Percentiles rank a stretch among this genome's conserved stretches.
phyloP scores from a whole-genome alignment of 2,797 vertebrate genomes.

The Bradypodion pumilum region DNA sequence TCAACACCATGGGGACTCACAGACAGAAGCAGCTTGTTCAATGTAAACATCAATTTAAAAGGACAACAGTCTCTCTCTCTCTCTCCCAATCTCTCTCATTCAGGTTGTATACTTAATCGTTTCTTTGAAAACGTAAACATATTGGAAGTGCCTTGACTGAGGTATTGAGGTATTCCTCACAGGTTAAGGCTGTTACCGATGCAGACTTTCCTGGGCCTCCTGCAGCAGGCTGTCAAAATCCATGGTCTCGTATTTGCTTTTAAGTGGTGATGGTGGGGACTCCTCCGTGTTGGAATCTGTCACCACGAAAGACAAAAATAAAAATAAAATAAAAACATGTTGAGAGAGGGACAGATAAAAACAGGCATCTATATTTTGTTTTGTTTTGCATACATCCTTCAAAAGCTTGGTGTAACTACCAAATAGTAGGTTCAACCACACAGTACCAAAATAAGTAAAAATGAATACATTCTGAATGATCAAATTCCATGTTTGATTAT shows the following conservation, averaged over 20 bases:
- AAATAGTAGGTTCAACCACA: neutral
- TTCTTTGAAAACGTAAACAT: slow-evolving; percentile 99
- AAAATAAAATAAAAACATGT: neutral
- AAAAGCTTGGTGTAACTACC: neutral
- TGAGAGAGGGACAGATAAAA: neutral
- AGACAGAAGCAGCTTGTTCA: slow-evolving; percentile 88
- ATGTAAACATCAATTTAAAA: slow-evolving; percentile 84
- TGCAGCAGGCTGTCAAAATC: slow-evolving; percentile 99
- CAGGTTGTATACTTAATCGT: slow-evolving; percentile 79
- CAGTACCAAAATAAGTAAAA: too few species aligned
- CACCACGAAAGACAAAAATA: slow-evolving; percentile 26
- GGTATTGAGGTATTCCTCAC: slow-evolving; percentile 89
- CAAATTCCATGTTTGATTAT: too few species aligned
- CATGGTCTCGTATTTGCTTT: slow-evolving; percentile 97
- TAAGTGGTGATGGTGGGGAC: slow-evolving; percentile 82
- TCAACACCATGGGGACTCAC: slow-evolving; percentile 84
- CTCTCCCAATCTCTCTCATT: slow-evolving; percentile 70
- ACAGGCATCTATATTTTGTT: too few species aligned
- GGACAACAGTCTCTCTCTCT: slow-evolving; percentile 78
- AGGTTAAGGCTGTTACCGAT: slow-evolving; percentile 90
- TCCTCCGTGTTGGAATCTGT: slow-evolving; percentile 82
- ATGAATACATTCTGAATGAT: neutral
- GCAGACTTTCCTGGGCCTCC: slow-evolving; percentile 97
- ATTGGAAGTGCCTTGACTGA: slow-evolving; percentile 94
- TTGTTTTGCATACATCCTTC: too few species aligned